Evolutionary conservation across 2,797 vertebrate species (phyloP).

Genomic region (Sus cebifrons): DNA sequence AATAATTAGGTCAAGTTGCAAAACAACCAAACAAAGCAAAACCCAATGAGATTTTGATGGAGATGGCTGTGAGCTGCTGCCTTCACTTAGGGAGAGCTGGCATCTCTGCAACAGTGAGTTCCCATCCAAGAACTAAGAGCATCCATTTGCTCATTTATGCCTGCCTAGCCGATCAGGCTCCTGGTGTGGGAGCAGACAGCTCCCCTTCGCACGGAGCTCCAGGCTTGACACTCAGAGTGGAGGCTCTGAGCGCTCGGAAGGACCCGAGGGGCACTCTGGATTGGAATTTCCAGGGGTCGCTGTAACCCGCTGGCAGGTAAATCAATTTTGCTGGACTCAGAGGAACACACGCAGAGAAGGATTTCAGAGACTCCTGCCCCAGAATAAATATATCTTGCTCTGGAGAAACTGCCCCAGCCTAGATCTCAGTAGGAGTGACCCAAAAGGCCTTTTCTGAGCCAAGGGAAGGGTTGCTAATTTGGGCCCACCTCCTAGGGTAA

Average conservation of each 20-base stretch:
- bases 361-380: neutral
- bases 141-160: neutral
- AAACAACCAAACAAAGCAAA: neutral
- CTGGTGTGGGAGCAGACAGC: neutral
- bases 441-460: neutral
- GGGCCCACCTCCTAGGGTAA: accelerated
- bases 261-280: neutral
- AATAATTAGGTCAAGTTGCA: constrained; percentile 52
- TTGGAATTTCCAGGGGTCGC: neutral
- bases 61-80: neutral
- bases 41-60: neutral
- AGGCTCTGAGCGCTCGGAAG: neutral
- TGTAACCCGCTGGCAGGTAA: neutral
- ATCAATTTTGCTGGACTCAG: neutral
- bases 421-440: neutral
- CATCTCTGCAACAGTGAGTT: neutral
- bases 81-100: neutral
- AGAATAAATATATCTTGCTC: neutral
- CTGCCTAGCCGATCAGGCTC: neutral
- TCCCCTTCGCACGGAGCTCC: neutral
- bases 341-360: neutral
- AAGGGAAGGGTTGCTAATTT: neutral
- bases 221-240: neutral
- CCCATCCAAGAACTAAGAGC: neutral
- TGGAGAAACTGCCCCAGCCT: neutral